phyloP scores from a whole-genome alignment of 2,888 invertebrate genomes.

The Salpingus planirostris region DNA sequence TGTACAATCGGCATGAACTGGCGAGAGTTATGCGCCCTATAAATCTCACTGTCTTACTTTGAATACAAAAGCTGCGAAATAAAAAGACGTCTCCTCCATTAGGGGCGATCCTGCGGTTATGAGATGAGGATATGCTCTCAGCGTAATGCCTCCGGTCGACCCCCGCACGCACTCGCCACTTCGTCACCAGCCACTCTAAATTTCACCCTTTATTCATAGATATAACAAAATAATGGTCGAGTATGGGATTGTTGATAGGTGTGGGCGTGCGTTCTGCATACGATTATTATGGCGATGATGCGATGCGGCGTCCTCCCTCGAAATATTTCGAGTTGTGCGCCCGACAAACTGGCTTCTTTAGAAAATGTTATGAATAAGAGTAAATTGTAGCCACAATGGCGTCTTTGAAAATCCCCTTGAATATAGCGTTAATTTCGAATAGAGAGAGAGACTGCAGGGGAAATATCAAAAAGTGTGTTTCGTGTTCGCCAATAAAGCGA shows the following conservation, averaged over 20 bases:
- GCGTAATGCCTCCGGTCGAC: conserved; percentile 23
- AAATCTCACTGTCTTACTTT: conserved; percentile 30
- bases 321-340: conserved; percentile 38
- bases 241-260: too few species aligned
- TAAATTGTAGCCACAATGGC: conserved; percentile 55
- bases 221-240: too few species aligned
- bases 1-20: too few species aligned
- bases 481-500: too few species aligned
- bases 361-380: conserved; percentile 51
- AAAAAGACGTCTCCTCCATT: conserved; percentile 32
- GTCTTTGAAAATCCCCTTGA: conserved; percentile 51
- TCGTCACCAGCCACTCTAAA: too few species aligned
- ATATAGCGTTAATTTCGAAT: conserved; percentile 51
- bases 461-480: conserved; percentile 35
- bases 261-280: too few species aligned
- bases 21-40: too few species aligned
- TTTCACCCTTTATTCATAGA: too few species aligned
- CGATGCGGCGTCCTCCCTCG: conserved; percentile 25
- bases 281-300: too few species aligned
- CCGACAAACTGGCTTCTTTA: conserved; percentile 40
- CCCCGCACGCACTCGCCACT: too few species aligned
- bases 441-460: conserved; percentile 32
- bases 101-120: conserved; percentile 28
- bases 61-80: conserved; percentile 29
- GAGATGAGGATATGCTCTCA: conserved; percentile 31